These are phyloP conservation scores for Diacarnus erythraeanus DNA, from an alignment of 37 sponge, comb jelly and placozoan genomes.

Conservation along the genomic window DNA sequence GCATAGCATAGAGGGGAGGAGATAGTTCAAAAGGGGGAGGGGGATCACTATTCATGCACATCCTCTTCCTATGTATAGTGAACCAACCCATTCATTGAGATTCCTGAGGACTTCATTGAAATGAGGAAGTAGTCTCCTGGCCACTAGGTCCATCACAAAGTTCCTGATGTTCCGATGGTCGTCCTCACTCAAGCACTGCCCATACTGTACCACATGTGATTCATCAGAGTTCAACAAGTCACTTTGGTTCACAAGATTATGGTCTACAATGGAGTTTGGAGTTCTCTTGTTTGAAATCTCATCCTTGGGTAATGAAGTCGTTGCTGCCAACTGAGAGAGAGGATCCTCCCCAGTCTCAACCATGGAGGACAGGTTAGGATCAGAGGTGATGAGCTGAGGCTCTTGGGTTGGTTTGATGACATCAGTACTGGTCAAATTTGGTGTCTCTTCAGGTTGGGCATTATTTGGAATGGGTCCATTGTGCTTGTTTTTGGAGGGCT, in stretches of 20 bases:
- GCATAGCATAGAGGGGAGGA: no score
- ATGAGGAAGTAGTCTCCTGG: conserved; percentile 44
- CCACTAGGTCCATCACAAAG: conserved; percentile 60
- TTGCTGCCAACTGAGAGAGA: conserved; percentile 22
- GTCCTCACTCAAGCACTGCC: conserved; percentile 46
- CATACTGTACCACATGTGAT: conserved; percentile 19
- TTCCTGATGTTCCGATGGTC: conserved; percentile 64
- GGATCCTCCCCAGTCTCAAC: conserved; percentile 41
- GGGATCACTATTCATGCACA: background rate
- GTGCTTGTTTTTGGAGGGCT: background rate
- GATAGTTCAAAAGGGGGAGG: no score
- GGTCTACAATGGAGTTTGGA: background rate
- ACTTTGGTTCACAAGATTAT: background rate
- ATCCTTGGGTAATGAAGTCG: background rate
- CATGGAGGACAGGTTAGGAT: background rate
- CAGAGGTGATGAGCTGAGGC: conserved; percentile 19
- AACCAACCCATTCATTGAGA: conserved; percentile 64
- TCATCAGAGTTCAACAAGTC: background rate
- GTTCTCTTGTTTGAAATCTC: background rate
- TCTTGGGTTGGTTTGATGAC: conserved; percentile 27
- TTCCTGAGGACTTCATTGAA: conserved; percentile 54
- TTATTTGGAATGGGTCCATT: conserved; percentile 6
- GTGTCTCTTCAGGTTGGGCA: background rate
- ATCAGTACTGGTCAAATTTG: conserved; percentile 19
- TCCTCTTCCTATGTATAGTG: background rate